Base-by-base conservation (phyloP, 2,888 invertebrate species). In the Spatulosminthurus flaviceps region DNA sequence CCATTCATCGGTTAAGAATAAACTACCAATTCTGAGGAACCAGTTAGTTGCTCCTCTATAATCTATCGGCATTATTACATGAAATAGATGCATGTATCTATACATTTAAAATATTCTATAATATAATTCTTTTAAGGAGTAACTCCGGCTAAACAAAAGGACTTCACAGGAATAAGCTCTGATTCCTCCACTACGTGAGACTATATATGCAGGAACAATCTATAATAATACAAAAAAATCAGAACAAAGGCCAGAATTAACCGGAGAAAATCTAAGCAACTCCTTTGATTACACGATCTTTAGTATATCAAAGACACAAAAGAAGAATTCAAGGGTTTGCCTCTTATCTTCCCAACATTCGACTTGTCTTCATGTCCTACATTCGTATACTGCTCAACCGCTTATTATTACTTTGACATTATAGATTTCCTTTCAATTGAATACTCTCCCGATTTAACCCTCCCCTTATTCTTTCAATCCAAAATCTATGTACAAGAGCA, bases 271-370 rank as follows among this genome's bases (percentile, higher is more conserved):
- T 9, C 34, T 34, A 34, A 9, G 34, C 34, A 51, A 51, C 51
- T 51, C 9, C 51, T n/a, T 51, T 51, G 51, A 51, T 51, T 51
- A 51, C 16, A 51, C n/a, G 51, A n/a, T 51, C 51, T 51, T 51
- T 51, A 13, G n/a, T n/a, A n/a, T n/a, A n/a, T n/a, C n/a, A n/a
- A 13, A 51, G 7, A 51, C n/a, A 51, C 16, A 51, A 51, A 51
- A n/a, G 51, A 51, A 19, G 16, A 51, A 51, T 51, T 51, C 9
- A 11, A 51, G 51, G 51, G 51, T 51, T 16, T 51, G 16, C 13
- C 13, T 51, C 2, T 51, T 51, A 51, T 2, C 5, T 19, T 16
- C 51, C 5, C 5, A 2, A 51, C n/a, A n/a, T 51, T 51, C 51
- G 51, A 19, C 51, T 11, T 51, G n/a, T 9, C 34, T 34, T 5